These are phyloP conservation scores for Gymnoscelis rufifasciata DNA, from an alignment of 2,888 invertebrate genomes.

Conservation along the genomic window DNA sequence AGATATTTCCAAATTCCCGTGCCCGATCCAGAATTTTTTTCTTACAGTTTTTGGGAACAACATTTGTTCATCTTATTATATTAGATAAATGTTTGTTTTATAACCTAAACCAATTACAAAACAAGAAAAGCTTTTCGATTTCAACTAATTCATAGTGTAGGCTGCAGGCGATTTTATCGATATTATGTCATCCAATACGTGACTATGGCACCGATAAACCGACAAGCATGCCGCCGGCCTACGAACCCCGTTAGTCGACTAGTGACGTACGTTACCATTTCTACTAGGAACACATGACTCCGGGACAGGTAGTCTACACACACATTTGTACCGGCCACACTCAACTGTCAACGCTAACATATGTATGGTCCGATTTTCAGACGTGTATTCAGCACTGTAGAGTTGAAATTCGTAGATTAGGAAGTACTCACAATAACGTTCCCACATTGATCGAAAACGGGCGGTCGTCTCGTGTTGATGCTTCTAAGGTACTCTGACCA, in stretches of 20 bases:
- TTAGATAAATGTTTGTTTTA: too few relatives aligned
- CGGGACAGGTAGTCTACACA: slow-evolving; percentile 31
- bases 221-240: not conserved
- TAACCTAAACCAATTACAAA: too few relatives aligned
- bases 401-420: not conserved
- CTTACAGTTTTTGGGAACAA: too few relatives aligned
- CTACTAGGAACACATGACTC: slow-evolving; percentile 50
- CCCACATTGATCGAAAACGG: slow-evolving; percentile 61
- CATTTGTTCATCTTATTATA: too few relatives aligned
- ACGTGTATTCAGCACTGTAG: not conserved
- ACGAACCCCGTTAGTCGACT: slow-evolving; percentile 24
- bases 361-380: not conserved
- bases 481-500: slow-evolving; percentile 68
- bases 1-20: too few relatives aligned
- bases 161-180: not conserved
- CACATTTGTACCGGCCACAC: not conserved
- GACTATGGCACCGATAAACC: not conserved
- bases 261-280: slow-evolving; percentile 70
- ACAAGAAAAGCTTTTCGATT: too few relatives aligned
- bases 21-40: too few relatives aligned
- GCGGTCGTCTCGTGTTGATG: slow-evolving; percentile 64
- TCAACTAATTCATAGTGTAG: not conserved
- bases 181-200: not conserved
- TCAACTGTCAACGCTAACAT: not conserved
- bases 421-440: slow-evolving; percentile 59